phyloP scores from a whole-genome alignment of 2,888 invertebrate genomes.

The Trichogramma evanescens region DNA sequence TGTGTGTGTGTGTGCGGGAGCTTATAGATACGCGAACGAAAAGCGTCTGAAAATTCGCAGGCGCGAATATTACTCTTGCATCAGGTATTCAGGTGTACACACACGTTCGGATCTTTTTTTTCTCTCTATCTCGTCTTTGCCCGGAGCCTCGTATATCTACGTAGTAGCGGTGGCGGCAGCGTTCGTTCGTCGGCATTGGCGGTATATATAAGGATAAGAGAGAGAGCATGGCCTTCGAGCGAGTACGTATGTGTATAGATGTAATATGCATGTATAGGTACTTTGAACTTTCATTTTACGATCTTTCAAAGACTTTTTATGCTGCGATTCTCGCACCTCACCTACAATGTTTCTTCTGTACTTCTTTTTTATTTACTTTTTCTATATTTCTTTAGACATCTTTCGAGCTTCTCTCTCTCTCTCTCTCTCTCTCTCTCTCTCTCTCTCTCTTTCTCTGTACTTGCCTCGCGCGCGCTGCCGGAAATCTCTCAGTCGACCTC shows the following conservation, averaged over 20 bases:
- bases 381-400: not conserved
- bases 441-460: not conserved
- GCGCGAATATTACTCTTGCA: conserved; percentile 17
- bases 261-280: too few species aligned
- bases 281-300: conserved; percentile 5
- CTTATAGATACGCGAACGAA: conserved; percentile 1
- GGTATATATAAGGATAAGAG: too few species aligned
- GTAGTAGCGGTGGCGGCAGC: too few species aligned
- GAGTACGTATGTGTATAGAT: too few species aligned
- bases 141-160: not conserved
- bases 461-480: not conserved
- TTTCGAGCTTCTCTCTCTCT: too few species aligned
- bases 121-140: not conserved
- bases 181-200: too few species aligned
- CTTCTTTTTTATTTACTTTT: not conserved
- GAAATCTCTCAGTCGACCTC: too few species aligned
- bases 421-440: not conserved
- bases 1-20: not conserved
- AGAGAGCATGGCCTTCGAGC: too few species aligned
- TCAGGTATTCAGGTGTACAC: conserved; percentile 5
- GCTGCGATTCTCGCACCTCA: not conserved
- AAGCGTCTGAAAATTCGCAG: conserved; percentile 13
- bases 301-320: conserved; percentile 3
- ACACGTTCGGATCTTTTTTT: not conserved
- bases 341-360: not conserved